These are phyloP conservation scores for Maniola hyperantus DNA, from an alignment of 2,888 invertebrate species.

Conservation along the genomic window DNA sequence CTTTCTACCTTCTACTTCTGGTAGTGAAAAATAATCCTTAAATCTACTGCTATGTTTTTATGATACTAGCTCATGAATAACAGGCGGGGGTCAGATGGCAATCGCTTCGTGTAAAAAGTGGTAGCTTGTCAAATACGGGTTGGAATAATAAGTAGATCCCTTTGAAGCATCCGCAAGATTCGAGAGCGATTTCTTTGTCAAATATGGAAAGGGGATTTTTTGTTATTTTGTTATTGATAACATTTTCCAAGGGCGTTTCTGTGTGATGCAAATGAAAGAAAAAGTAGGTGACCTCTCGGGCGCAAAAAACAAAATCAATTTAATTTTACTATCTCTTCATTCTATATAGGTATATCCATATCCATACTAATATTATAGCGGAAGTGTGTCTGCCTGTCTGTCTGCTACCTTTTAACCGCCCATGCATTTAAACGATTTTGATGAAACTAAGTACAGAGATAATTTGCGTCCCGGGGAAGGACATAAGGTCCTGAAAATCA, in stretches of 20 bases:
- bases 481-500: no score
- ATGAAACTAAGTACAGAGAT: no score
- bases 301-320: no score
- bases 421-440: no score
- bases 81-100: background rate
- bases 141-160: constrained; percentile 14
- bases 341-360: no score
- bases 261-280: constrained; percentile 14
- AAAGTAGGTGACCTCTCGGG: constrained; percentile 3
- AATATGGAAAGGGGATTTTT: constrained; percentile 12
- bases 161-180: constrained; percentile 1
- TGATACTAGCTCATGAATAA: constrained; percentile 3
- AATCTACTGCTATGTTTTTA: background rate
- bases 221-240: constrained; percentile 16
- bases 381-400: no score
- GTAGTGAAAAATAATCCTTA: no score
- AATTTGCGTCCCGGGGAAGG: no score
- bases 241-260: constrained; percentile 14
- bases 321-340: no score
- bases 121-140: constrained; percentile 16
- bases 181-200: constrained; percentile 15
- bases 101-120: constrained; percentile 14
- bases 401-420: no score
- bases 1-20: no score
- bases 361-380: no score